Conservation (phyloP, 2,797 vertebrate genomes). For the Champsocephalus gunnari region DNA sequence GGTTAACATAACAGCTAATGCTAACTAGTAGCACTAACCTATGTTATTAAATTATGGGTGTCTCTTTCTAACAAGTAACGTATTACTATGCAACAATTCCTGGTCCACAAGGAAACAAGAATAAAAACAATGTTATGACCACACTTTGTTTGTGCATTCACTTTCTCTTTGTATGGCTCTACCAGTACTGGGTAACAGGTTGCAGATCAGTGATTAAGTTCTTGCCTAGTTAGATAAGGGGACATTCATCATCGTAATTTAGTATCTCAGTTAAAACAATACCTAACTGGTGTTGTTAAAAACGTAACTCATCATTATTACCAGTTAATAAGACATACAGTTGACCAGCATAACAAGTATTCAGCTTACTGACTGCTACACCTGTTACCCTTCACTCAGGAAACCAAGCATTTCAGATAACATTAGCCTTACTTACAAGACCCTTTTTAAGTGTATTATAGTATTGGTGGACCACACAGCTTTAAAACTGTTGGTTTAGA, state of each 20-base stretch:
- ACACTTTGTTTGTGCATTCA: slow-evolving; percentile 1
- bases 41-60: slow-evolving; percentile 16
- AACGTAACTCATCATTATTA: background rate
- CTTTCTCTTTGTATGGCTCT: slow-evolving; percentile 35
- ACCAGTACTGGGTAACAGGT: background rate
- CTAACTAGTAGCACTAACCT: slow-evolving; percentile 21
- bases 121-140: background rate
- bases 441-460: background rate
- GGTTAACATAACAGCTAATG: slow-evolving; percentile 19
- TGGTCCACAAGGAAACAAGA: slow-evolving; percentile 23
- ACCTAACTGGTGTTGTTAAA: background rate
- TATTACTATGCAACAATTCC: slow-evolving; percentile 10
- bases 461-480: background rate
- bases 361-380: slow-evolving; percentile 41
- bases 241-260: background rate
- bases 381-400: slow-evolving; percentile 49
- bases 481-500: background rate
- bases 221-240: background rate
- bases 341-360: slow-evolving; percentile 13
- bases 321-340: background rate
- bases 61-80: background rate
- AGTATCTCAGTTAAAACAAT: background rate
- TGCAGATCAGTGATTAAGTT: background rate
- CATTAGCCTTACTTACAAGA: slow-evolving; percentile 3
- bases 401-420: slow-evolving; percentile 7